phyloP scores from a whole-genome alignment of 2,888 invertebrate species.

The Papilio demoleus region DNA sequence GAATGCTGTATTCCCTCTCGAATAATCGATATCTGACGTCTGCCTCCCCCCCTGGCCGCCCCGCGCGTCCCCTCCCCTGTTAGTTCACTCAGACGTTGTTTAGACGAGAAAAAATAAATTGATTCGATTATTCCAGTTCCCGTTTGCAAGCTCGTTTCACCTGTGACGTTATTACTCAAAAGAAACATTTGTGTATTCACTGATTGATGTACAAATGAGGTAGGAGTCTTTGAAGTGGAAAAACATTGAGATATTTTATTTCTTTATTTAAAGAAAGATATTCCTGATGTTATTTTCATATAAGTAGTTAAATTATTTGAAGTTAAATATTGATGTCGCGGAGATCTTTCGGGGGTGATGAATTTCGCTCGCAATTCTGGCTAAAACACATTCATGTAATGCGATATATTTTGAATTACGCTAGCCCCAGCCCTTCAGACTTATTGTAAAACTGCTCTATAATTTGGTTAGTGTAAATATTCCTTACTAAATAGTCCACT shows the following conservation, averaged over 20 bases:
- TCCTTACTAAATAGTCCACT: too few relatives aligned
- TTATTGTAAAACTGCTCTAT: too few relatives aligned
- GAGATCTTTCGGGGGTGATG: too few relatives aligned
- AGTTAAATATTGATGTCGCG: too few relatives aligned
- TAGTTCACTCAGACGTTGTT: conserved; percentile 48
- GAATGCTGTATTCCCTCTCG: conserved; percentile 76
- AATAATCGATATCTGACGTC: conserved; percentile 84
- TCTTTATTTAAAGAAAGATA: conserved; percentile 5
- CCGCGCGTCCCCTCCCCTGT: conserved; percentile 52
- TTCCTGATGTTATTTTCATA: not conserved
- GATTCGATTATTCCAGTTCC: conserved; percentile 49
- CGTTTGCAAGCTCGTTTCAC: conserved; percentile 40
- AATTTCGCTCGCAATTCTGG: too few relatives aligned
- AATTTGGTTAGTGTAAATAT: too few relatives aligned
- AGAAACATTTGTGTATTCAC: conserved; percentile 35
- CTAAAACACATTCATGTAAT: too few relatives aligned
- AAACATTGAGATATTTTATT: not conserved
- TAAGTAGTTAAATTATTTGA: too few relatives aligned
- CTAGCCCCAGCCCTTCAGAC: too few relatives aligned
- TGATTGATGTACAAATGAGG: conserved; percentile 41
- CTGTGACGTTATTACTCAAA: conserved; percentile 38
- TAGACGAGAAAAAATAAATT: conserved; percentile 51
- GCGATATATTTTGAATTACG: too few relatives aligned
- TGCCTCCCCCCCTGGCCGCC: conserved; percentile 59
- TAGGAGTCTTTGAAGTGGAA: conserved; percentile 25